phyloP scores from a whole-genome alignment of 2,888 invertebrate genomes.

The Cheilosia impressa region DNA sequence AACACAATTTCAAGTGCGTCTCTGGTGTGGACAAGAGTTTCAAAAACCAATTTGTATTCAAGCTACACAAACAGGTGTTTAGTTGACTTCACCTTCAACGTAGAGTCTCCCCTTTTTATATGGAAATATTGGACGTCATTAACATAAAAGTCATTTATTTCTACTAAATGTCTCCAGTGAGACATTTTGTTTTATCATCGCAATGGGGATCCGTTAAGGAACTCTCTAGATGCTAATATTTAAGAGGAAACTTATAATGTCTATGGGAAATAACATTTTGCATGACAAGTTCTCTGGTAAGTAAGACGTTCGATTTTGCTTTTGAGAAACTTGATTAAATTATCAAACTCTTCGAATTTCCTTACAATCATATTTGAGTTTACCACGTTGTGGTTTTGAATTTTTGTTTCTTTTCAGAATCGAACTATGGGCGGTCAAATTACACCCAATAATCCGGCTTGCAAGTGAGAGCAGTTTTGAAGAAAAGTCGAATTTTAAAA shows the following conservation, averaged over 20 bases:
- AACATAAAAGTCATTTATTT: conserved; percentile 29
- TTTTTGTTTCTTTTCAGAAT: no score
- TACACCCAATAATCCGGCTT: no score
- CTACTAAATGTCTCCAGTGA: conserved; percentile 33
- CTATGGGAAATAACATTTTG: neutral
- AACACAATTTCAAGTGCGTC: neutral
- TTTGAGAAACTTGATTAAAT: no score
- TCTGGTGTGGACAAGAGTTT: neutral
- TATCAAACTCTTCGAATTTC: no score
- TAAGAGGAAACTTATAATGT: neutral
- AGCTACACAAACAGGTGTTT: conserved; percentile 8
- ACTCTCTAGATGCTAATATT: conserved; percentile 8
- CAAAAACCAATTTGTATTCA: conserved; percentile 29
- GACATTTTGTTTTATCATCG: conserved; percentile 21
- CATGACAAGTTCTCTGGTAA: neutral
- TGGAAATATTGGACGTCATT: conserved; percentile 17
- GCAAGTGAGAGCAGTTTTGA: no score
- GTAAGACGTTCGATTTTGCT: neutral
- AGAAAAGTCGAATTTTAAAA: no score
- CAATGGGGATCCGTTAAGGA: conserved; percentile 6
- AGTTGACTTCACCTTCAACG: neutral
- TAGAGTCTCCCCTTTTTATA: neutral
- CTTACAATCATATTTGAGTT: neutral
- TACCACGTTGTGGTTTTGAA: no score
- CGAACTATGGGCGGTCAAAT: no score